Base-by-base conservation (phyloP, 2,797 vertebrate genomes). In the Propithecus deckenii region DNA sequence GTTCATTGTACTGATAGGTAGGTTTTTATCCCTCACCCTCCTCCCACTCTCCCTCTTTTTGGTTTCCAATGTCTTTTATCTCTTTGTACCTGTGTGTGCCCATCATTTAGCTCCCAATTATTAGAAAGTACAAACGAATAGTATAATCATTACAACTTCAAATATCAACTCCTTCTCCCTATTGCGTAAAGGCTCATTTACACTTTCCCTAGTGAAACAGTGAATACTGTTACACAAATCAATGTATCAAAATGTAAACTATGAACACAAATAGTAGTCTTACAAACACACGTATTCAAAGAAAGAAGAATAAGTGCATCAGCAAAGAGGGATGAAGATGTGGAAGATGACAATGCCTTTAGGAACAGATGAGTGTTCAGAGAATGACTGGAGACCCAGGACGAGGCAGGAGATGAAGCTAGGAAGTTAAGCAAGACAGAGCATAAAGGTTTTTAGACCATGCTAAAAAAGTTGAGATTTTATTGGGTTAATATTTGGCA, bases 171-270 rank as follows among this genome's bases (percentile, higher is more conserved):
- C 28, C 30, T 67, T 93, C n/a, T 57, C 59, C 23, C 83, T 67
- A 28, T 75, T 57, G 20, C 76, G 48, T 74, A 95, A 95, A 86
- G 14, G 46, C 7, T 57, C 10, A 67, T 52, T 81, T 41, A 91
- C 3, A 65, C 14, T 50, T 86, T 93, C 41, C 28, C n/a, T 74
- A 13, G 41, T 63, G 57, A 59, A 59, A 59, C 25, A 59, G 41
- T 25, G 48, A 95, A 89, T 92, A 57, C n/a, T 71, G 14, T 92
- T 59, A 85, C 10, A 48, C 32, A 23, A 72, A 35, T 80, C 22
- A 85, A 79, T 72, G 92, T 95, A 86, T 30, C 30, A 80, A 94
- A 80, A 48, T 67, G 43, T 52, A 89, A 89, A 89, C 20, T 23
- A 89, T 13, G 61, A 80, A 38, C 71, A 46, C 67, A 85, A 74